Conservation (phyloP, 2,797 vertebrate genomes). For the Acomys russatus region DNA sequence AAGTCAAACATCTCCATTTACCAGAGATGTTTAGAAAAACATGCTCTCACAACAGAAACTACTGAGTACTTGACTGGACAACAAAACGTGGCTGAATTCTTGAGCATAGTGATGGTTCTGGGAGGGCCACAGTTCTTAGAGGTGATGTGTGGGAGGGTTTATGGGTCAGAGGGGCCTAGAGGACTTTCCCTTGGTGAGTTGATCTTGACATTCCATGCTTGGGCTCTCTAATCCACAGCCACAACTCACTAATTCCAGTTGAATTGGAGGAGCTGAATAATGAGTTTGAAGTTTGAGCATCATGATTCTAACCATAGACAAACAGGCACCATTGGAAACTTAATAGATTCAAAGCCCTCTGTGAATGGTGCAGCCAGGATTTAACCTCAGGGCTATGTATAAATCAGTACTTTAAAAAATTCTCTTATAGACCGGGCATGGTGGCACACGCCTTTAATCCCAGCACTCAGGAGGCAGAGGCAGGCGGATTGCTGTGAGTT, state of each 20-base stretch:
- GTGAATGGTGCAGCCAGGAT: neutral
- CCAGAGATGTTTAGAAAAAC: conserved; percentile 91
- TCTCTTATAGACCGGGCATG: too few species aligned
- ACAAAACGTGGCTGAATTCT: conserved; percentile 86
- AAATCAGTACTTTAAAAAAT: neutral
- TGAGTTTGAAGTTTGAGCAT: conserved; percentile 34
- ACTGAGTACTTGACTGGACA: conserved; percentile 87
- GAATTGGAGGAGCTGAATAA: conserved; percentile 22
- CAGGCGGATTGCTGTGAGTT: too few species aligned
- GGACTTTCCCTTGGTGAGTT: neutral
- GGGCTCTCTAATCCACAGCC: neutral
- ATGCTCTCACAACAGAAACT: conserved; percentile 89
- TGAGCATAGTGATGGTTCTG: conserved; percentile 84
- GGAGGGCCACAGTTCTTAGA: conserved; percentile 60
- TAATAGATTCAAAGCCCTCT: neutral
- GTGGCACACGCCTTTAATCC: too few species aligned
- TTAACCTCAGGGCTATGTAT: neutral
- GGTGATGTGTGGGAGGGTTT: conserved; percentile 31
- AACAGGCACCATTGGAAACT: neutral
- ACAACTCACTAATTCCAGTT: conserved; percentile 35
- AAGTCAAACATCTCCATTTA: conserved; percentile 92
- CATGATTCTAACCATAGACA: neutral
- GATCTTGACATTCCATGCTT: neutral
- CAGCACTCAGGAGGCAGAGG: too few species aligned
- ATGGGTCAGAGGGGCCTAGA: neutral